phyloP scores from a whole-genome alignment of 2,888 invertebrate genomes.

The Sipunculus nudus region DNA sequence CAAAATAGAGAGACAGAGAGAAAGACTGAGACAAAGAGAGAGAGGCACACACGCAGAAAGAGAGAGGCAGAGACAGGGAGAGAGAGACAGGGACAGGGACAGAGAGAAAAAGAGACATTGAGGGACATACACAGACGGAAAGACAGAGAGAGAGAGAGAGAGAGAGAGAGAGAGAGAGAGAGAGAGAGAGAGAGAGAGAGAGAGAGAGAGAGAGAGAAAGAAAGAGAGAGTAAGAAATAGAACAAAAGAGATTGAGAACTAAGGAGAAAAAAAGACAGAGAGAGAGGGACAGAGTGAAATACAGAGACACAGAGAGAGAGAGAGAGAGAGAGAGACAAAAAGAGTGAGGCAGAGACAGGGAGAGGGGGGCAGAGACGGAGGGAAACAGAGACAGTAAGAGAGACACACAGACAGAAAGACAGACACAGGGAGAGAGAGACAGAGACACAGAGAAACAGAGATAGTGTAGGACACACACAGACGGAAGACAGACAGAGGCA shows the following conservation, averaged over 20 bases:
- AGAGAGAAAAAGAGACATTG: too few relatives aligned
- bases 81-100: too few relatives aligned
- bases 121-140: too few relatives aligned
- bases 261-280: background rate
- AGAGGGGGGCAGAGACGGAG: background rate
- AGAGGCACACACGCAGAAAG: too few relatives aligned
- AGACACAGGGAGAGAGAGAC: constrained; percentile 13
- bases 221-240: background rate
- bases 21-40: too few relatives aligned
- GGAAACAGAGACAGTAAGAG: background rate
- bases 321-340: constrained; percentile 7
- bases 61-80: too few relatives aligned
- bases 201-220: background rate
- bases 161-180: constrained; percentile 18
- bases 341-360: constrained; percentile 3
- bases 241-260: constrained; percentile 9
- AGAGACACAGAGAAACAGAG: constrained; percentile 10
- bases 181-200: constrained; percentile 14
- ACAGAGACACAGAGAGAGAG: constrained; percentile 1
- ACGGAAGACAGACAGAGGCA: too few relatives aligned
- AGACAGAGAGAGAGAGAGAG: too few relatives aligned
- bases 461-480: too few relatives aligned
- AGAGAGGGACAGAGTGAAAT: background rate
- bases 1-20: too few relatives aligned
- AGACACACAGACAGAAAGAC: constrained; percentile 7